A percentile compares a stretch with the other conserved stretches of the same genome.
These are phyloP conservation scores for Pollachius pollachius DNA, from an alignment of 2,113 vertebrate genomes.

Conservation along the genomic window DNA sequence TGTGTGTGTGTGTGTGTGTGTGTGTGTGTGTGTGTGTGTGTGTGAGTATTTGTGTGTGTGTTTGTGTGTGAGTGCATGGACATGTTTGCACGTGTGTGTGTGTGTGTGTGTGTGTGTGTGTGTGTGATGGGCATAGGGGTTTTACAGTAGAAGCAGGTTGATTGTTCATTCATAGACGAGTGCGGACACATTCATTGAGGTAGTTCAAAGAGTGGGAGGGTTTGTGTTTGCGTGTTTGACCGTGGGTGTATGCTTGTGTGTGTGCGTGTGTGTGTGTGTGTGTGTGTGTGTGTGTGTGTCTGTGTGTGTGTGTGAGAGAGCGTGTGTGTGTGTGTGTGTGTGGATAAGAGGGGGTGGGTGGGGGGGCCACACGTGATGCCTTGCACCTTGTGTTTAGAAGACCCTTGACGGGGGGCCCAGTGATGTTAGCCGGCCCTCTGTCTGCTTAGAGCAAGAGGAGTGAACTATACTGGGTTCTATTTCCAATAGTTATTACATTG, in stretches of 20 bases:
- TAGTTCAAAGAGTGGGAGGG: neutral
- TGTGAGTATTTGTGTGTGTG: slow-evolving; percentile 25
- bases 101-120: slow-evolving; percentile 36
- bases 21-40: slow-evolving; percentile 2
- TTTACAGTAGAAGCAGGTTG: slow-evolving; percentile 63
- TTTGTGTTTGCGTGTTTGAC: slow-evolving; percentile 13
- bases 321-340: slow-evolving; percentile 23
- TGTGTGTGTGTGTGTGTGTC: slow-evolving; percentile 25
- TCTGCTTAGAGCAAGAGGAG: slow-evolving; percentile 85
- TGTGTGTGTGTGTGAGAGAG: slow-evolving; percentile 11
- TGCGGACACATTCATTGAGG: neutral
- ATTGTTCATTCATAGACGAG: slow-evolving; percentile 59
- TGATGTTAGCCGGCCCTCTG: slow-evolving; percentile 87
- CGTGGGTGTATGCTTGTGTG: slow-evolving; percentile 18
- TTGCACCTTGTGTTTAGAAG: slow-evolving; percentile 99
- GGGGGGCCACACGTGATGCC: slow-evolving; percentile 96
- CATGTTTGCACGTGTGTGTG: slow-evolving; percentile 2
- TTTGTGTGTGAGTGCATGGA: slow-evolving; percentile 32
- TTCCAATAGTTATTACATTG: slow-evolving; percentile 99
- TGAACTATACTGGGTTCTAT: slow-evolving; percentile 88
- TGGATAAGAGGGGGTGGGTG: slow-evolving; percentile 12
- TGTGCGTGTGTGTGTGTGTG: slow-evolving; percentile 15
- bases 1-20: neutral
- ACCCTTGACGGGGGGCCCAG: slow-evolving; percentile 88
- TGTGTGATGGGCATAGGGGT: slow-evolving; percentile 60